Evolutionary conservation across 2,797 vertebrate species (phyloP).

Genomic region (Echeneis naucrates): DNA sequence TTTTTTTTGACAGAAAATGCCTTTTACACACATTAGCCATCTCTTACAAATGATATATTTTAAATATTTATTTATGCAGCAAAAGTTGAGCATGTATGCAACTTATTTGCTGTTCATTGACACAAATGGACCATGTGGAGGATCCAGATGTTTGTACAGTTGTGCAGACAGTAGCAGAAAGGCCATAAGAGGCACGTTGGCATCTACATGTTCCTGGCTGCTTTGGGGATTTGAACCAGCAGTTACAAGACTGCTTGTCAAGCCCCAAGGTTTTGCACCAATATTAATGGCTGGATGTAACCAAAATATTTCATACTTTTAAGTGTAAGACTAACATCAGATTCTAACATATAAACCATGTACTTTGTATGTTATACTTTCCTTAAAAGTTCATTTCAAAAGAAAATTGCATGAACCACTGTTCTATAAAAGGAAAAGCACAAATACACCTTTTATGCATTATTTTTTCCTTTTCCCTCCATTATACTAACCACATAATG

Average conservation of each 20-base stretch:
- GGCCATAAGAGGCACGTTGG: background rate
- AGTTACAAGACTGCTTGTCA: conserved; percentile 33
- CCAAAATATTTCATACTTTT: conserved; percentile 17
- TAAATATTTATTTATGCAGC: conserved; percentile 52
- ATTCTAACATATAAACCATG: conserved; percentile 51
- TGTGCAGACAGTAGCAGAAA: conserved; percentile 36
- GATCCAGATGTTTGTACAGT: conserved; percentile 1
- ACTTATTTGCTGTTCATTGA: conserved; percentile 50
- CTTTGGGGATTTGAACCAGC: conserved; percentile 12
- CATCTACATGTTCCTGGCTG: conserved; percentile 10
- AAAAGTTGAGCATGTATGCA: conserved; percentile 66
- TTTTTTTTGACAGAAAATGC: conserved; percentile 2
- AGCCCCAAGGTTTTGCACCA: conserved; percentile 14
- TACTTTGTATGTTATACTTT: conserved; percentile 32
- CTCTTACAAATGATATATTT: conserved; percentile 12
- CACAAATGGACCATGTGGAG: conserved; percentile 6
- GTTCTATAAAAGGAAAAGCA: conserved; percentile 51
- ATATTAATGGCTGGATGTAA: conserved; percentile 27
- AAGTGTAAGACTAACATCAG: conserved; percentile 53
- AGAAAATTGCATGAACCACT: conserved; percentile 61
- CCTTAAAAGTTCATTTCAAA: conserved; percentile 7
- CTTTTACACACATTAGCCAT: conserved; percentile 24
- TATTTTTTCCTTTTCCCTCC: conserved; percentile 44
- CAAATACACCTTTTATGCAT: conserved; percentile 65
- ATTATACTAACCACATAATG: conserved; percentile 73